Evolutionary conservation across 1,140 invertebrate species (phyloP), one percentile per base, ranked within the genome.

Genomic region (Bombus ignitus): DNA sequence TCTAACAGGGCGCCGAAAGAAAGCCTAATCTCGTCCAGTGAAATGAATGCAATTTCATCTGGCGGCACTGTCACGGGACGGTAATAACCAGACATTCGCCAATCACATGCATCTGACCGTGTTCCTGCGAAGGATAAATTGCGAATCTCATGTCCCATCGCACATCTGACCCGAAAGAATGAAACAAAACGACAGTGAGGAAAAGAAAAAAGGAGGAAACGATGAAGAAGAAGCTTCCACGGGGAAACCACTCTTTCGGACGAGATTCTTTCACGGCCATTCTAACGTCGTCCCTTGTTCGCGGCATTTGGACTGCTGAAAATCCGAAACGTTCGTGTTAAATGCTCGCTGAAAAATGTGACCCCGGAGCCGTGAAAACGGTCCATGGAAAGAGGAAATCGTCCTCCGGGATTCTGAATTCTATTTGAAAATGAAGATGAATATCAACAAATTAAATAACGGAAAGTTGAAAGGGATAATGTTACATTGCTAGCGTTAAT

Each of bases 211-310:
- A 28, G 47, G 25, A 10, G 44, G 28, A 15, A 13, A 53, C 8
- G 53, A 3, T 59, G 66, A 57, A 37, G 37, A 59, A 47, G 18
- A 12, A 18, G 44, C 68, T 81, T 81, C 66, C 68, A n/a, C 42
- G 25, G n/a, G 44, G 59, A 53, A 68, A 75, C 44, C 59, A 66
- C 59, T 85, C 44, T 35, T 18, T n/a, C n/a, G 70, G 22, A 57
- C 83, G 78, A 74, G 59, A 85, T 81, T 85, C 68, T 86, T 86
- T 76, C 44, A 65, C 39, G 44, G 47, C 10, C 32, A 65, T 65
- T 77, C 57, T n/a, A 75, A 42, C 18, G 35, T 73, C 22, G 62
- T 72, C 32, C 25, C 32, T 59, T 77, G n/a, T 77, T 77, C 71
- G 65, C 47, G 57, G 65, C 53, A 76, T 76, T 80, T n/a, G 13